Evolutionary conservation across 2,113 vertebrate genomes (phyloP).

Genomic region (zebrafish (Danio rerio)): DNA sequence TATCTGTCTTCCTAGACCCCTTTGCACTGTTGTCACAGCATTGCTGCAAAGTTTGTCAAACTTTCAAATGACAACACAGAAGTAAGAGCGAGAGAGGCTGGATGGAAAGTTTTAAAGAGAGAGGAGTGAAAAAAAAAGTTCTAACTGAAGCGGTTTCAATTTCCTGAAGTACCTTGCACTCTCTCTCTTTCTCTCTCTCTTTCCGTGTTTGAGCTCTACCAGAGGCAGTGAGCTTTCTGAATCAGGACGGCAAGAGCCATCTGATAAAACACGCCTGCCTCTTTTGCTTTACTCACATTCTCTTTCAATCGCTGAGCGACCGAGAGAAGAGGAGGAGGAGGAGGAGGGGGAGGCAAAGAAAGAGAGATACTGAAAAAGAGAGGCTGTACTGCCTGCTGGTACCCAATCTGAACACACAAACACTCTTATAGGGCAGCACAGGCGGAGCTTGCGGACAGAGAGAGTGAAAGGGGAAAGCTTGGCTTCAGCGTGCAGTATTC

Average conservation of each 20-base stretch:
- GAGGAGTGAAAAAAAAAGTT: slow-evolving; percentile 46
- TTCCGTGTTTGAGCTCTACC: slow-evolving; percentile 31
- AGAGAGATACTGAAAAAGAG: slow-evolving; percentile 28
- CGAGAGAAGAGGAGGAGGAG: slow-evolving; percentile 39
- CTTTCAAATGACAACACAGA: slow-evolving; percentile 36
- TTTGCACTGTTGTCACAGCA: slow-evolving; percentile 7
- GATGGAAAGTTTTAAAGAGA: slow-evolving; percentile 51
- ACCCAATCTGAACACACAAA: slow-evolving; percentile 65
- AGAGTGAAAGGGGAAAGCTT: slow-evolving; percentile 37
- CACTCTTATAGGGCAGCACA: slow-evolving; percentile 54
- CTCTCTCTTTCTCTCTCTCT: slow-evolving; percentile 54
- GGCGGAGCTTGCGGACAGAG: slow-evolving; percentile 60
- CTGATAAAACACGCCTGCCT: slow-evolving; percentile 77
- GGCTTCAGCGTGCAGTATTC: slow-evolving; percentile 45
- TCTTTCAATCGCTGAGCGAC: slow-evolving; percentile 45
- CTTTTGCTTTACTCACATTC: slow-evolving; percentile 60
- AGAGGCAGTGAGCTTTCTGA: slow-evolving; percentile 59
- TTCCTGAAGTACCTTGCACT: slow-evolving; percentile 46
- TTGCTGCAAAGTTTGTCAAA: slow-evolving; percentile 37
- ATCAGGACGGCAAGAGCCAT: slow-evolving; percentile 72
- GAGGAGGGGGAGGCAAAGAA: slow-evolving; percentile 6
- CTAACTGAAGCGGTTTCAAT: slow-evolving; percentile 52
- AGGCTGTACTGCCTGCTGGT: slow-evolving; percentile 56
- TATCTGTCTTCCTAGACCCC: slow-evolving; percentile 1
- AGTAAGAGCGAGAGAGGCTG: slow-evolving; percentile 47